phyloP scores from a whole-genome alignment of 2,113 vertebrate species.

The Paradisaea rubra region DNA sequence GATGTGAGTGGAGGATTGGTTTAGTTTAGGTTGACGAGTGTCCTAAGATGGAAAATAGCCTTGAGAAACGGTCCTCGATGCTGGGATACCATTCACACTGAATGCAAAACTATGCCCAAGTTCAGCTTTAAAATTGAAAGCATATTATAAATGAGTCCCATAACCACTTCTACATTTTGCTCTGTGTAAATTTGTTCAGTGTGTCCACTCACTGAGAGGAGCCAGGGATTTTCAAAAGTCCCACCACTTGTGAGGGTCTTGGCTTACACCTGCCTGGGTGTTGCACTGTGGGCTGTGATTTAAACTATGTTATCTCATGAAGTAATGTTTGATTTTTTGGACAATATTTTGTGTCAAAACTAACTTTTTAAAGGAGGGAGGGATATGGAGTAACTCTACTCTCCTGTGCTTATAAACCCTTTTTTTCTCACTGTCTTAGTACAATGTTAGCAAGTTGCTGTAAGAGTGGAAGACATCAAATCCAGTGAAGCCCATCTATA shows the following conservation, averaged over 20 bases:
- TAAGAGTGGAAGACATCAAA: neutral
- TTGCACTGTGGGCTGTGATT: neutral
- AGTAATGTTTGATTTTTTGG: neutral
- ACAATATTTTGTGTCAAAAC: neutral
- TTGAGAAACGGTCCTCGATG: neutral
- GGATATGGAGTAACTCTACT: neutral
- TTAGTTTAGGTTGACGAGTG: neutral
- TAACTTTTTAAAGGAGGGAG: neutral
- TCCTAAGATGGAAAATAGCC: neutral
- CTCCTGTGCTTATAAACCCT: neutral
- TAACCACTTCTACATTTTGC: neutral
- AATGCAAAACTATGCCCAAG: fast-evolving
- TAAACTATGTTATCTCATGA: neutral
- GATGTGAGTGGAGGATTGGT: neutral
- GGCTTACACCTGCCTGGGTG: neutral
- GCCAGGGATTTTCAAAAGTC: neutral
- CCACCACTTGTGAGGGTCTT: neutral
- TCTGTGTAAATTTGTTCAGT: neutral
- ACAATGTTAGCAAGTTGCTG: neutral
- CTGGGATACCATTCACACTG: neutral
- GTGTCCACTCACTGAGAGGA: neutral
- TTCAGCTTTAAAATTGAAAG: neutral
- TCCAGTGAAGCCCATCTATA: neutral
- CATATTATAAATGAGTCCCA: neutral
- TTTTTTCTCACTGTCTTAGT: neutral